A percentile compares a stretch with the other conserved stretches of the same genome.
Evolutionary conservation across 2,113 vertebrate species (phyloP).

Genomic region (Copsychus sechellarum): DNA sequence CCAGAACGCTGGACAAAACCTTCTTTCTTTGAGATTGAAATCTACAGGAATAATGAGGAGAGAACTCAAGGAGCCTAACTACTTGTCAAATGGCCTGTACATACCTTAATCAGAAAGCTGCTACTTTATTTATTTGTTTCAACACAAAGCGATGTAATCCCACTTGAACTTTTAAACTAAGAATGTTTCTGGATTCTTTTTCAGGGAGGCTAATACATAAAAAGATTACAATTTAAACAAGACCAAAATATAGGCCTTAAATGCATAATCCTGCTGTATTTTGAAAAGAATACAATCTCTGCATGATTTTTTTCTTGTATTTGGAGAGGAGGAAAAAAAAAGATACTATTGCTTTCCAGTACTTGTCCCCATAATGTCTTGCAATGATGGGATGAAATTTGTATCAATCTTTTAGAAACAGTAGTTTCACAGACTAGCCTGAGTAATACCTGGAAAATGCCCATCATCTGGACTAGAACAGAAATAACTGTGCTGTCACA

Average conservation of each 20-base stretch:
- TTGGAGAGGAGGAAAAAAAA: background rate
- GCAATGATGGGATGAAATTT: background rate
- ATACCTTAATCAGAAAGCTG: background rate
- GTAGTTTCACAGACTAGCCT: background rate
- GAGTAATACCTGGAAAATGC: background rate
- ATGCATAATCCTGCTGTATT: background rate
- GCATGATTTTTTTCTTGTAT: background rate
- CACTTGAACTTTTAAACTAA: background rate
- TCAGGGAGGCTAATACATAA: background rate
- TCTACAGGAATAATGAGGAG: background rate
- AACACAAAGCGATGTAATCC: background rate
- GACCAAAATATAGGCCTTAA: background rate
- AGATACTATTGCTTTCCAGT: background rate
- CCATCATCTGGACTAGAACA: background rate
- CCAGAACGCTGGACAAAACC: background rate
- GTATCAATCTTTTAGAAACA: background rate
- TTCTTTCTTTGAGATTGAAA: background rate
- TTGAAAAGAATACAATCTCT: background rate
- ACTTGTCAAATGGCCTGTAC: background rate
- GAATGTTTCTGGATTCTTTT: background rate
- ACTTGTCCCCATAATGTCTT: background rate
- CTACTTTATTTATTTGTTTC: background rate
- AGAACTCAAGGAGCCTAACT: background rate
- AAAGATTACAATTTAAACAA: background rate
- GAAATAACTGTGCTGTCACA: background rate